These are phyloP conservation scores for Perca schrenkii DNA, from an alignment of 2,113 vertebrate genomes.

Conservation along the genomic window DNA sequence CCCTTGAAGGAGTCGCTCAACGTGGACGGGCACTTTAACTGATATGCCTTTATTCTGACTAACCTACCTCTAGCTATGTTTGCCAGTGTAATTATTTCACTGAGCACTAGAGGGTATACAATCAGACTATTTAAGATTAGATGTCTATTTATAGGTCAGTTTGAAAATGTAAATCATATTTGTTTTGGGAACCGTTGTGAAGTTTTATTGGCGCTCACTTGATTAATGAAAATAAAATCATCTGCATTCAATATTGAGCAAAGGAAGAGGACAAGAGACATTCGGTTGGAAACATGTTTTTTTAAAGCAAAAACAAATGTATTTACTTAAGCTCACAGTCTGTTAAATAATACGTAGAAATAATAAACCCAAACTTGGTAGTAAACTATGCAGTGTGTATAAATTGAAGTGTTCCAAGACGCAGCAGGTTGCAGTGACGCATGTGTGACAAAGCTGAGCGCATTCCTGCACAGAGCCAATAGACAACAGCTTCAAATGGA, in stretches of 20 bases:
- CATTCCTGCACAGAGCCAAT: slow-evolving; percentile 8
- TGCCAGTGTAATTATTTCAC: too few species aligned
- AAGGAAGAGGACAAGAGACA: background rate
- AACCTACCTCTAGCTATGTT: too few species aligned
- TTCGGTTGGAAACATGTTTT: background rate
- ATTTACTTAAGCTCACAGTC: background rate
- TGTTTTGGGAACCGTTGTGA: background rate
- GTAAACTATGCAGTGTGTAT: background rate
- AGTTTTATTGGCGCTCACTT: background rate
- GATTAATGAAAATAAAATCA: slow-evolving; percentile 3
- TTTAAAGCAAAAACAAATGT: background rate
- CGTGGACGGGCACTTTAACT: too few species aligned
- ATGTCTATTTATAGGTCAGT: too few species aligned
- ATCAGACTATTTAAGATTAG: too few species aligned
- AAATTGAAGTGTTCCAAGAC: background rate
- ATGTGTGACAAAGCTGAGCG: slow-evolving; percentile 7
- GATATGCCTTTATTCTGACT: too few species aligned
- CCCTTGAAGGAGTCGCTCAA: too few species aligned
- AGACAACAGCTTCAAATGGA: slow-evolving; percentile 45
- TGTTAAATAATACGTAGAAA: background rate
- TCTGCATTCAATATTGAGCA: background rate
- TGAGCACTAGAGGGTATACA: too few species aligned
- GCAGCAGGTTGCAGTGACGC: slow-evolving; percentile 32
- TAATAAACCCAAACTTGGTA: background rate
- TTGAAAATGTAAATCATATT: too few species aligned